Evolutionary conservation across 2,797 vertebrate species (phyloP).

Genomic region (Propithecus deckenii): DNA sequence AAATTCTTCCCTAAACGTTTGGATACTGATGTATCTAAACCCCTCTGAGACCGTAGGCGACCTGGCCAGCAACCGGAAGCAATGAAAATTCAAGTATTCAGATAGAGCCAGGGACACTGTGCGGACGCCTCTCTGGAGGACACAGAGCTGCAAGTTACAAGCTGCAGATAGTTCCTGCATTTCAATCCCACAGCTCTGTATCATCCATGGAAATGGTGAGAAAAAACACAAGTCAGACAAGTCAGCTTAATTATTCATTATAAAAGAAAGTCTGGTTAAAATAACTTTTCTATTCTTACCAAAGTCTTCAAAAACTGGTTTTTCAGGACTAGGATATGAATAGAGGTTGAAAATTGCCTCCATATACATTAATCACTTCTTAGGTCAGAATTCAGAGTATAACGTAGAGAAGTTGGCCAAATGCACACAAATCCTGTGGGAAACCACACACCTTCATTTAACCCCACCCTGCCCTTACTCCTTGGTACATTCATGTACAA

Average conservation of each 20-base stretch:
- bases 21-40: background rate
- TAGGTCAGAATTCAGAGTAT: constrained; percentile 15
- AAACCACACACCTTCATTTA: background rate
- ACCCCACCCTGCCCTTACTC: background rate
- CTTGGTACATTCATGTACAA: background rate
- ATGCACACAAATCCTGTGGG: background rate
- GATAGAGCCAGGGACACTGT: background rate
- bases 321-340: constrained; percentile 82
- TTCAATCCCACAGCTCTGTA: background rate
- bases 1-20: background rate
- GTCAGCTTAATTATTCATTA: constrained; percentile 16
- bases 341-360: constrained; percentile 68
- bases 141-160: background rate
- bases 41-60: background rate
- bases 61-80: background rate
- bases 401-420: background rate
- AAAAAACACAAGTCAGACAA: background rate
- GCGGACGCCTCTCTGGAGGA: background rate
- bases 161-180: background rate
- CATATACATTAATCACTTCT: constrained; percentile 37
- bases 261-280: constrained; percentile 39
- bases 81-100: background rate
- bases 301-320: constrained; percentile 83
- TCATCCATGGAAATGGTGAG: background rate
- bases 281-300: constrained; percentile 80